Base-by-base conservation (phyloP, 2,888 invertebrate species). In the Hyppa rectilinea region DNA sequence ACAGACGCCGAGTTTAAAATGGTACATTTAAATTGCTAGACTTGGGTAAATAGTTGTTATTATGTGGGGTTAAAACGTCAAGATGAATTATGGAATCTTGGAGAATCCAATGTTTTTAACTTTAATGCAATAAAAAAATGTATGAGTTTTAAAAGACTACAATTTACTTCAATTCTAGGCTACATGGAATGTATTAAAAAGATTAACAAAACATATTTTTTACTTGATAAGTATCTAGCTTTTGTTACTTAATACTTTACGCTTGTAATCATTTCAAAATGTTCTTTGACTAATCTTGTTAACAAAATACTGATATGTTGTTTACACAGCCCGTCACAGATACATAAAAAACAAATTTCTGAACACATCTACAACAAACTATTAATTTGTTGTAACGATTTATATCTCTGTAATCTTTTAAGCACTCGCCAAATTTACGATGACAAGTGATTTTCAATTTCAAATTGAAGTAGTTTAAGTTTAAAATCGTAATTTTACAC, bases 31-130 rank as follows among this genome's bases (percentile, higher is more conserved):
- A 67, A 75, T 76, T 76, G 71, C 64, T 64, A 43, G 66, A 67
- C 56, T 50, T 10, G 52, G 6, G 63, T 64, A 67, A 80, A 78
- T 75, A 56, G 52, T 69, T 69, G 61, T 80, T 76, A 79, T 78
- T 65, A 80, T n/a, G 71, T 67, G 6, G 36, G 66, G 47, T 66
- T 61, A 65, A 78, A 75, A 79, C 65, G 80, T 75, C 70, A 50
- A 55, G 71, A 40, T 65, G 45, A 65, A 65, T 75, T 79, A 75
- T n/a, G 34, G 43, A 55, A 55, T 65, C 38, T 62, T 34, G 61
- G 4, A 40, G 38, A 26, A 49, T 63, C n/a, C 23, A 23, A 72
- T 73, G 50, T 63, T 45, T 49, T 34, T 1, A 53, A 23, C 1
- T 52, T 69, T 26, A 20, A n/a, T 6, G 23, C 14, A 29, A 29